Evolutionary conservation across 37 sponge, comb jelly and placozoan species (phyloP), one percentile per base, ranked within the genome.

Genomic region (Crambe crambe): DNA sequence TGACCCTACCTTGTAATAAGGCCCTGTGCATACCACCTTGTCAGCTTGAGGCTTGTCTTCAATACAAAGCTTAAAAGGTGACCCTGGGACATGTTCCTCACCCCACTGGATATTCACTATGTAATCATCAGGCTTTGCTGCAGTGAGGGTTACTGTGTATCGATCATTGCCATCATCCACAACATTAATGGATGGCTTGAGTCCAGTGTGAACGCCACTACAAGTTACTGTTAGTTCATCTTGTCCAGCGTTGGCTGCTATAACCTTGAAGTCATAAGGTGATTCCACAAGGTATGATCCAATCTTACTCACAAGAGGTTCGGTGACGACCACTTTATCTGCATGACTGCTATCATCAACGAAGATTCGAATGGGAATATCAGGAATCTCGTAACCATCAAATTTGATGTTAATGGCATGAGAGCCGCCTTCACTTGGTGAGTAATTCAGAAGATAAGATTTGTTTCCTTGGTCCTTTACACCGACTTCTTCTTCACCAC

Each of bases 71-170:
- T 75, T 72, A 70, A 91, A 86, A 5, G 91, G 91, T 0, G 87
- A 91, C 1, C 80, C 83, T 0, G 91, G 79, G 22, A 91, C 87
- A 39, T 82, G 61, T 44, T 87, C 89, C 22, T 54, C 89, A 3
- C 79, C 74, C 81, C 86, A 91, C 82, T 66, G 36, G 51, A 91
- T 72, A 40, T 76, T 69, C 12, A 91, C 75, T 9, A 37, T 47
- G 39, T 86, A 91, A 26, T 65, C 70, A 37, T 86, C 91, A 2
- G 86, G 82, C 26, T 74, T 30, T 0, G 37, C 25, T 3, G 86
- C 82, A 25, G n/a, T 42, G 36, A 91, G 35, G 34, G 67, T 73
- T 0, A 87, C 89, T 12, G 51, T 54, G 82, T 87, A 77, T 42
- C 63, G 43, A n/a, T 42, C 66, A 22, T 69, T 68, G 1, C 78